Conservation (phyloP, 2,888 invertebrate genomes). For the Synergus japonicus region DNA sequence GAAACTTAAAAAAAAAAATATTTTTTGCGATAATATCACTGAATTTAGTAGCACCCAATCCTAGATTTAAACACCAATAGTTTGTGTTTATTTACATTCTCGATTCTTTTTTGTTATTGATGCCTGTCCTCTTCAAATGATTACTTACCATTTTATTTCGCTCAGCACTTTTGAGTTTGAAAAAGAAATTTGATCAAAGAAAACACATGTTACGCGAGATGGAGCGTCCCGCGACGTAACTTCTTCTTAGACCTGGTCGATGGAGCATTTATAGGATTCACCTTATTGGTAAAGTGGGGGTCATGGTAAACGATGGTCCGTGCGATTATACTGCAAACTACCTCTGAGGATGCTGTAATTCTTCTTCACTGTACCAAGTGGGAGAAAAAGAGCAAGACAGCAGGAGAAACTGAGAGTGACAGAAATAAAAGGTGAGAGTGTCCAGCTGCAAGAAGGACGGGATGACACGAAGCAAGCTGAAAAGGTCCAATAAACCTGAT, state of each 20-base stretch:
- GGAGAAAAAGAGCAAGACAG: slow-evolving; percentile 43
- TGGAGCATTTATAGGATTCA: slow-evolving; percentile 77
- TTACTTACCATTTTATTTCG: slow-evolving; percentile 62
- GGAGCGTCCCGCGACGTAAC: slow-evolving; percentile 68
- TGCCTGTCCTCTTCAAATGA: slow-evolving; percentile 42
- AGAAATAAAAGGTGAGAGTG: slow-evolving; percentile 56
- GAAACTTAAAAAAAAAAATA: background rate
- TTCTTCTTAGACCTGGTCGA: slow-evolving; percentile 66
- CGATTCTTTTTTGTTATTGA: background rate
- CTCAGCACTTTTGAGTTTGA: slow-evolving; percentile 51
- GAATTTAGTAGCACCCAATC: background rate
- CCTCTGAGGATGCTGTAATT: slow-evolving; percentile 71
- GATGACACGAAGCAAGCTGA: slow-evolving; percentile 46
- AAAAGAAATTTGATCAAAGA: slow-evolving; percentile 61
- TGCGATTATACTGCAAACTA: slow-evolving; percentile 66
- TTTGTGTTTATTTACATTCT: background rate
- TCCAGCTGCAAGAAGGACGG: slow-evolving; percentile 55
- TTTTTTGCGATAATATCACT: background rate
- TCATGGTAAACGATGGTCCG: slow-evolving; percentile 66
- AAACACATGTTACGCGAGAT: slow-evolving; percentile 71
- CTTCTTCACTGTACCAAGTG: slow-evolving; percentile 53
- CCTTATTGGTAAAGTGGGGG: slow-evolving; percentile 63
- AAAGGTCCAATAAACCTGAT: slow-evolving; percentile 50
- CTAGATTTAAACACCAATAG: background rate
- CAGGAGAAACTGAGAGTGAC: slow-evolving; percentile 53